Evolutionary conservation across 2,888 invertebrate genomes (phyloP).

Genomic region (Caenorhabditis sinica): DNA sequence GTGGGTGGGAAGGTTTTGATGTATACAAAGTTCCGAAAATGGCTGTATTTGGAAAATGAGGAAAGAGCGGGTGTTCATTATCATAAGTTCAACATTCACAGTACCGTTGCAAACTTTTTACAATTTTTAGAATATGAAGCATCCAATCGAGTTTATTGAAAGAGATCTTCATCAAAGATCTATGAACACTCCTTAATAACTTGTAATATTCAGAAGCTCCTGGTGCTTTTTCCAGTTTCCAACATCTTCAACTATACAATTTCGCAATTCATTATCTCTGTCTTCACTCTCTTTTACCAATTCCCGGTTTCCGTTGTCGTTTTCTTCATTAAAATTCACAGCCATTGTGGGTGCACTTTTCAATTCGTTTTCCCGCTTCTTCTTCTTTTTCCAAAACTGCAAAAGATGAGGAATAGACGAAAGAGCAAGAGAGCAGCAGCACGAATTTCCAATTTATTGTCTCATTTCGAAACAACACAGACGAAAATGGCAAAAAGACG

Average conservation of each 20-base stretch:
- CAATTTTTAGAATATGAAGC: too few species aligned
- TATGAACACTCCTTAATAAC: too few species aligned
- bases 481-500: conserved; percentile 33
- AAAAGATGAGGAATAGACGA: conserved; percentile 20
- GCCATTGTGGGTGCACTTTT: conserved; percentile 38
- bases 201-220: neutral
- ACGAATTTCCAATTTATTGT: conserved; percentile 57
- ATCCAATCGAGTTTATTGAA: too few species aligned
- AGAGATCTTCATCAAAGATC: too few species aligned
- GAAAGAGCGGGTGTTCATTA: too few species aligned
- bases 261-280: conserved; percentile 13
- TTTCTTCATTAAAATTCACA: conserved; percentile 52
- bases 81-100: too few species aligned
- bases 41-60: too few species aligned
- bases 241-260: conserved; percentile 23
- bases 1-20: neutral
- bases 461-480: conserved; percentile 36
- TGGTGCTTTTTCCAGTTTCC: neutral
- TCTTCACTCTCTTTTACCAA: conserved; percentile 14
- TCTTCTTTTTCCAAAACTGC: neutral
- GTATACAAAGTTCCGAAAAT: neutral
- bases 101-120: too few species aligned
- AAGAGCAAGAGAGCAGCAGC: conserved; percentile 28
- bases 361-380: conserved; percentile 32
- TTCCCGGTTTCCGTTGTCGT: conserved; percentile 9